Evolutionary conservation across 2,888 invertebrate genomes (phyloP).

Genomic region (Eremobia ochroleuca): DNA sequence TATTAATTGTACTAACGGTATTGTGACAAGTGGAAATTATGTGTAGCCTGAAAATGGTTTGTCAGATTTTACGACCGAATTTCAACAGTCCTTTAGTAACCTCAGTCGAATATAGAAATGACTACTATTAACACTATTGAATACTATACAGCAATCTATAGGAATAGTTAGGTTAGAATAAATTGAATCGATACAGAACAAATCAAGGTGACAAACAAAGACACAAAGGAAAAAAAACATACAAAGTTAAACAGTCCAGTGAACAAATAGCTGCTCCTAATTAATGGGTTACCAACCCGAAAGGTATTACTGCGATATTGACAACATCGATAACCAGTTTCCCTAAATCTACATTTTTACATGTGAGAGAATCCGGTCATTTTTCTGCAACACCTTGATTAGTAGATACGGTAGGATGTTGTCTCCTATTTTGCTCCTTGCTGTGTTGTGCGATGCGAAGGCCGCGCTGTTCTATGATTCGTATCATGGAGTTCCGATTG

Average conservation of each 20-base stretch:
- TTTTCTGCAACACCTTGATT: slow-evolving; percentile 4
- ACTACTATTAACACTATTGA: neutral
- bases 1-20: neutral
- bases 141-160: neutral
- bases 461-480: slow-evolving; percentile 73
- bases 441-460: slow-evolving; percentile 55
- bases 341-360: slow-evolving; percentile 2
- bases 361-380: neutral
- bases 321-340: slow-evolving; percentile 46
- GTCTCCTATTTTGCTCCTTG: slow-evolving; percentile 48
- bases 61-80: neutral
- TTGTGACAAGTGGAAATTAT: neutral
- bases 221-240: too few relatives aligned
- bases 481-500: slow-evolving; percentile 72
- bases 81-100: neutral
- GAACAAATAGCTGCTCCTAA: neutral
- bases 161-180: neutral
- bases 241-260: neutral
- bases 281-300: slow-evolving; percentile 37
- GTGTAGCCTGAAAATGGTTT: neutral
- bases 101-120: neutral
- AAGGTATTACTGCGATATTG: neutral
- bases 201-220: too few relatives aligned
- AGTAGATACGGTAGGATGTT: slow-evolving; percentile 54
- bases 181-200: neutral